Evolutionary conservation across 1,140 invertebrate genomes (phyloP), one percentile per base, ranked within the genome.

Genomic region (Diachasmimorpha longicaudata): DNA sequence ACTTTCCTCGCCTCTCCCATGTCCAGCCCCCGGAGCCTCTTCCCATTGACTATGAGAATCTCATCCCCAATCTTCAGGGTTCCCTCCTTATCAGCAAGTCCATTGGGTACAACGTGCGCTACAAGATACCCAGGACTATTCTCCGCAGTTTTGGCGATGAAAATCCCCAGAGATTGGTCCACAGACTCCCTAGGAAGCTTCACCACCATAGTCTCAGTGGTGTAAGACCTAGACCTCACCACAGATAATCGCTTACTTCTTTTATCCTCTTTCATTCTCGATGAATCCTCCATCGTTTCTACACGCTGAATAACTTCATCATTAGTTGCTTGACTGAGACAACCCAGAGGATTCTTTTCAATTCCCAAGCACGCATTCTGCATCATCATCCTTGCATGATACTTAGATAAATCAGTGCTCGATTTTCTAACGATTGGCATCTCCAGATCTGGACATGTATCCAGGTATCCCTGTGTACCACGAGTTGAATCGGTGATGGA

Each of bases 31-130:
- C 94, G 90, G 72, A 96, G 86, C 80, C 93, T 89, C 78, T 91
- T 90, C 0, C 95, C 95, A 85, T 96, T 96, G 0, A 96, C 94
- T 80, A 95, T 95, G 8, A 96, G 87, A 19, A 97, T 92, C 88
- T 96, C 95, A 86, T 97, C 96, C 0, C 94, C 95, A 71, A 94
- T 91, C 72, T 91, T 91, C 69, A 97, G 83, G 6, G 92, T 91
- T 0, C 94, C 95, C 84, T 96, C 95, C 80, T 92, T 94, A 81
- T 94, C 91, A 8, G 95, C 95, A 75, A 96, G 86, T 72, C 95
- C 94, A 70, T 92, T 92, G 16, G 93, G 93, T 31, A 95, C 93
- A 4, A 96, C 93, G 81, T 95, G 93, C n/a, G 95, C 95, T 4
- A 97, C 94, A 79, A 96, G 90, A 85, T 95, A 96, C 11, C 94